Conservation (phyloP, 2,888 invertebrate genomes). For the Sminthurides aquaticus region DNA sequence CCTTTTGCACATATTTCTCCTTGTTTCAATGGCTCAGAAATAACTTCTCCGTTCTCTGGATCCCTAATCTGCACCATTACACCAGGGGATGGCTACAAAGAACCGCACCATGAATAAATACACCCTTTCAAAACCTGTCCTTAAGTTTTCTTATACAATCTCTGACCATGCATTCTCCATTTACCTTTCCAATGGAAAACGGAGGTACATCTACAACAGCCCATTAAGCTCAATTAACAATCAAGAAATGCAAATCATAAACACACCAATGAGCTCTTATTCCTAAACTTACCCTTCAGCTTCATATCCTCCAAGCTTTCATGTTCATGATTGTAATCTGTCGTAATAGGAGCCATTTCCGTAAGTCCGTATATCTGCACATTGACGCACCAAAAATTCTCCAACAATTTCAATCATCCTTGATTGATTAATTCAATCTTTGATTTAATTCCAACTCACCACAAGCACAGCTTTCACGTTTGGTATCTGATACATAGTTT, state of each 20-base stretch:
- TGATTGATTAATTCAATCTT: not conserved
- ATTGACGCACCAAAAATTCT: too few relatives aligned
- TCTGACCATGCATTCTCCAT: too few relatives aligned
- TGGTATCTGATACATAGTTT: constrained; percentile 30
- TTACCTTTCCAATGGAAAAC: constrained; percentile 31
- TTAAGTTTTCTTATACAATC: too few relatives aligned
- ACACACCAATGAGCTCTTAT: not conserved
- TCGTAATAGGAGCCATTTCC: constrained; percentile 20
- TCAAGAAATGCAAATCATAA: too few relatives aligned
- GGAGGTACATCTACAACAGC: constrained; percentile 26
- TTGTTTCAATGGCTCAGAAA: constrained; percentile 46
- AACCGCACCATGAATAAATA: not conserved
- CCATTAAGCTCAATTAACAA: too few relatives aligned
- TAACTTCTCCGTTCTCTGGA: constrained; percentile 37
- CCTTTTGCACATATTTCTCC: constrained; percentile 50
- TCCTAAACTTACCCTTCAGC: constrained; percentile 3
- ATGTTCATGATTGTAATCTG: constrained; percentile 5
- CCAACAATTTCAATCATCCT: not conserved
- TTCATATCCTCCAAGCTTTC: constrained; percentile 5
- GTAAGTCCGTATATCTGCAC: constrained; percentile 35
- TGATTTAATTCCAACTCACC: constrained; percentile 19
- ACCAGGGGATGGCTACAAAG: constrained; percentile 25
- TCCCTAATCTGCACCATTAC: constrained; percentile 45
- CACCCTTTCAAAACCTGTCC: too few relatives aligned
- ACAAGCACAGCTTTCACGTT: constrained; percentile 27